Percentiles rank a stretch among this genome's conserved stretches.
These are phyloP conservation scores for Grantiella picta DNA, from an alignment of 2,113 vertebrate species.

Conservation along the genomic window DNA sequence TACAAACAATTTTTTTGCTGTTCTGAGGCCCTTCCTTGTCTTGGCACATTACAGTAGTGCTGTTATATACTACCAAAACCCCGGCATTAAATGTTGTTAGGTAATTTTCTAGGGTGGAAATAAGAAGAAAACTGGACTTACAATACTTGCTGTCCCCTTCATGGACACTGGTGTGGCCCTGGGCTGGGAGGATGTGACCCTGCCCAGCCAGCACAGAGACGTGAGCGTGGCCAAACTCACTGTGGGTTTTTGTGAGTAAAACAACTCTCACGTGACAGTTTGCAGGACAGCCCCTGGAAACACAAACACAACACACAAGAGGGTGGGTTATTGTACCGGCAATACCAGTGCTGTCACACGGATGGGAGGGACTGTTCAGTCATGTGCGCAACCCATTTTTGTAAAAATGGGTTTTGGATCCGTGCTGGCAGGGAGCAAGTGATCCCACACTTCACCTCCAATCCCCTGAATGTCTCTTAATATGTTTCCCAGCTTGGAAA, in stretches of 20 bases:
- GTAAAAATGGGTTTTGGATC: not conserved
- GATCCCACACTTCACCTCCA: not conserved
- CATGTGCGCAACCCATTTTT: not conserved
- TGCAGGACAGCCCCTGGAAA: not conserved
- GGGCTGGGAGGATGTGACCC: not conserved
- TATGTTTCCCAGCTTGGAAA: not conserved
- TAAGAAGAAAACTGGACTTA: not conserved
- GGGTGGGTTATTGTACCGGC: not conserved
- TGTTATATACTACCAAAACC: not conserved
- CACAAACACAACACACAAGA: not conserved
- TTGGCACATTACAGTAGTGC: not conserved
- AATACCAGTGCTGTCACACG: fast-evolving
- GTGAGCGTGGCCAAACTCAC: not conserved
- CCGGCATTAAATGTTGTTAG: not conserved
- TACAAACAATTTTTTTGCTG: not conserved
- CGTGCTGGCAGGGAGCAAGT: fast-evolving
- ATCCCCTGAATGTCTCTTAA: fast-evolving
- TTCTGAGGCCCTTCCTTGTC: not conserved
- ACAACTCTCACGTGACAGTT: not conserved
- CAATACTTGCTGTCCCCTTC: not conserved
- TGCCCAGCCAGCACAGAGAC: not conserved
- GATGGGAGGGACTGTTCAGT: not conserved
- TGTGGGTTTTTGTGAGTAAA: not conserved
- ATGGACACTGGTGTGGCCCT: not conserved
- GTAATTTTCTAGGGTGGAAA: not conserved